Evolutionary conservation across 2,113 vertebrate species (phyloP).

Genomic region (Mungos mungo): DNA sequence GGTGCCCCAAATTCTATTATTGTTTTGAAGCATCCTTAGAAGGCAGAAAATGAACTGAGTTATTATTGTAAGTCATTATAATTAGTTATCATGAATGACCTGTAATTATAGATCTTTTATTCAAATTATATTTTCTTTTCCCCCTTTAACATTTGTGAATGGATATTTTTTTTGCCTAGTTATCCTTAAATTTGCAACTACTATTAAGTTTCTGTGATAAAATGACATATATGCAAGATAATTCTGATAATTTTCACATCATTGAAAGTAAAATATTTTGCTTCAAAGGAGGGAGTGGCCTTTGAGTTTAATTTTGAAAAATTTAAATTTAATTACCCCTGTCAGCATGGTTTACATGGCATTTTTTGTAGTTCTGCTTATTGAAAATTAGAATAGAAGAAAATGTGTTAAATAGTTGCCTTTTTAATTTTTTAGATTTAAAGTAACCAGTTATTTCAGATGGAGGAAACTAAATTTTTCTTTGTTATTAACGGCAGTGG

Average conservation of each 20-base stretch:
- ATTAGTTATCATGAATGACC: not conserved
- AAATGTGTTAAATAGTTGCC: not conserved
- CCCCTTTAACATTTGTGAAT: not conserved
- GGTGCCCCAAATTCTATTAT: not conserved
- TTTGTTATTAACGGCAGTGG: not conserved
- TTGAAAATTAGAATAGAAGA: not conserved
- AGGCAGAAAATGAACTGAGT: not conserved
- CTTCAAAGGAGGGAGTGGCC: not conserved
- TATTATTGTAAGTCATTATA: not conserved
- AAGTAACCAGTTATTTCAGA: not conserved
- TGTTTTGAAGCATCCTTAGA: not conserved
- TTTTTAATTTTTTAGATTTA: conserved; percentile 7
- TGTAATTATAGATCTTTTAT: not conserved
- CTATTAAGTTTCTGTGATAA: not conserved
- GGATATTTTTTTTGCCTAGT: not conserved
- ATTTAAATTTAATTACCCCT: not conserved
- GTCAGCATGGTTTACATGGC: not conserved
- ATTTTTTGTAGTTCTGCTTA: not conserved
- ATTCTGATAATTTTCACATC: not conserved
- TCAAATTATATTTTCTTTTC: not conserved
- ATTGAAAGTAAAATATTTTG: conserved; percentile 1
- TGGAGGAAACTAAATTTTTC: not conserved
- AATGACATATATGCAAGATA: not conserved
- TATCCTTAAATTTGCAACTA: not conserved
- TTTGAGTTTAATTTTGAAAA: not conserved